Evolutionary conservation across 2,113 vertebrate species (phyloP).

Genomic region (Pelusios castaneus): DNA sequence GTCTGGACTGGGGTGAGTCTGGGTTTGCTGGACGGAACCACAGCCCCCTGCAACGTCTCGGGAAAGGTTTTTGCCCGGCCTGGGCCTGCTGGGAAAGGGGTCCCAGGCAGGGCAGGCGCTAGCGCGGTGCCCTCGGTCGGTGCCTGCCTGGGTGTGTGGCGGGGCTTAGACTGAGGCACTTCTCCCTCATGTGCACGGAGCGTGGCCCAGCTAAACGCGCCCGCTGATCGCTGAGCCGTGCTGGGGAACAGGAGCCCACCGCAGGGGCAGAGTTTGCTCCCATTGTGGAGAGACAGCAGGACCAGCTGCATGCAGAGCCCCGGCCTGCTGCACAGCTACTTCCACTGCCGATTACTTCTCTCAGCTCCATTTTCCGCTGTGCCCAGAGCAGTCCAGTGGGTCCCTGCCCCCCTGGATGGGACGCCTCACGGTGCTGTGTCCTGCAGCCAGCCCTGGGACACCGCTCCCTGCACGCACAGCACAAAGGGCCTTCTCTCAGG

Average conservation of each 20-base stretch:
- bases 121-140: too few species aligned
- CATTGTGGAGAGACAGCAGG: neutral
- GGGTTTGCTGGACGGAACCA: neutral
- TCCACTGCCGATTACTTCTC: neutral
- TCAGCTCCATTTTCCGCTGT: neutral
- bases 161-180: too few species aligned
- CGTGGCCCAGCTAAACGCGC: too few species aligned
- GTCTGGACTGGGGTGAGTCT: neutral
- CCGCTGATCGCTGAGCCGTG: too few species aligned
- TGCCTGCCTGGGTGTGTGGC: too few species aligned
- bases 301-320: neutral
- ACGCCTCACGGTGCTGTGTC: neutral
- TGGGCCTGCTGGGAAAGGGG: neutral
- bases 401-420: too few species aligned
- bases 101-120: too few species aligned
- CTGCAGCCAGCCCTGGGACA: too few species aligned
- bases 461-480: too few species aligned
- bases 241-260: neutral
- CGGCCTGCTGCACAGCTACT: too few species aligned
- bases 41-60: neutral
- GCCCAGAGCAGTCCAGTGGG: neutral
- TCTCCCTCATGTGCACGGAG: too few species aligned
- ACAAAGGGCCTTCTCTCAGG: too few species aligned
- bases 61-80: neutral
- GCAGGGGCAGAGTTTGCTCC: neutral